phyloP scores from a whole-genome alignment of 2,888 invertebrate genomes.

The Neoitamus cyanurus region DNA sequence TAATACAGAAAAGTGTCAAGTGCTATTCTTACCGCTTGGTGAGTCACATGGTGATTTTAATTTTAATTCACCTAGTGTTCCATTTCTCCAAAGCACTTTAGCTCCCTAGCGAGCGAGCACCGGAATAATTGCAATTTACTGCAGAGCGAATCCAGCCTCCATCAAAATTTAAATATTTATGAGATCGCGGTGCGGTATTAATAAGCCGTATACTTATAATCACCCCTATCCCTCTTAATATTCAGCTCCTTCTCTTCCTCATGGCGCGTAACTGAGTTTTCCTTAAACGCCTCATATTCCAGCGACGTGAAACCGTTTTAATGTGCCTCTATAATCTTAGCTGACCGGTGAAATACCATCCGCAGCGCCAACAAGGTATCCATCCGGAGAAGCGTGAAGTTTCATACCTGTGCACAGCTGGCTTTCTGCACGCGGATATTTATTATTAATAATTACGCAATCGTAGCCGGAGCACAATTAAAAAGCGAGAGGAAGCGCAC shows the following conservation, averaged over 20 bases:
- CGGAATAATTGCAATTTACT: not conserved
- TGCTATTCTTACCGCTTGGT: too few species aligned
- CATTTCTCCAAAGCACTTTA: not conserved
- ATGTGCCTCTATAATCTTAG: not conserved
- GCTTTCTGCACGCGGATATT: not conserved
- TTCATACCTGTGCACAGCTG: not conserved
- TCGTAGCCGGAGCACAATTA: slow-evolving; percentile 3
- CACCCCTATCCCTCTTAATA: not conserved
- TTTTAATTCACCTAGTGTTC: not conserved
- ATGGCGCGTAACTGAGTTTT: not conserved
- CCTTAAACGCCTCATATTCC: not conserved
- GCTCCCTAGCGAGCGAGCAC: not conserved
- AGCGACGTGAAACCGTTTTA: not conserved
- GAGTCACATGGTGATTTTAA: too few species aligned
- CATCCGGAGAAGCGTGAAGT: not conserved
- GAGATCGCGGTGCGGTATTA: not conserved
- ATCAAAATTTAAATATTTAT: not conserved
- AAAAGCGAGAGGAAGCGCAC: slow-evolving; percentile 33
- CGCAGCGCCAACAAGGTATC: not conserved
- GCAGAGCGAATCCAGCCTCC: not conserved
- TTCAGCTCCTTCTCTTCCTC: not conserved
- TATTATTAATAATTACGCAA: slow-evolving; percentile 37
- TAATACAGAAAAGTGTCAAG: too few species aligned
- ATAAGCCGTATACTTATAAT: not conserved
- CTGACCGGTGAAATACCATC: not conserved